Base-by-base conservation (phyloP, 2,797 vertebrate species). In the Oreochromis mossambicus region DNA sequence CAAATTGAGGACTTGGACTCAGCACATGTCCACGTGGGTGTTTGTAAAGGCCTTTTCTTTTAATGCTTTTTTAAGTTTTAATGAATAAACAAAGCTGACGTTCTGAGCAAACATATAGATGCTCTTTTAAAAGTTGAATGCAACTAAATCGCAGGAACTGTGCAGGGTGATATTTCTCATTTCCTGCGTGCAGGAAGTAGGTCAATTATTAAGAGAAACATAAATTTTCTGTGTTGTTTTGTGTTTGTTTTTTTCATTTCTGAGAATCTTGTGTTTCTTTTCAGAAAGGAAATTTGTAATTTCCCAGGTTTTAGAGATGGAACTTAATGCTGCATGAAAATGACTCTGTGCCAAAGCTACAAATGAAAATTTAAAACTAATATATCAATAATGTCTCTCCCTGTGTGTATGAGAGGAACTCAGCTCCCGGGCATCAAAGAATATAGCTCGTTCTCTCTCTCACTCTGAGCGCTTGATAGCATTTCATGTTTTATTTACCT, bases 401-500 rank as follows among this genome's bases (percentile, higher is more conserved):
- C 58, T 82, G 46, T 81, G 68, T 83, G 51, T 89, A 83, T 0
- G 46, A 83, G 63, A 55, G 63, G 34, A 56, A 82, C 88, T 86
- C 75, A 81, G 83, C 76, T 87, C 46, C 48, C 26, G 81, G 83
- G 90, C 83, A 81, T 54, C 17, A 70, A 91, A 79, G 77, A 89
- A 83, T 79, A 73, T 79, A 78, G 81, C 84, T 73, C 83, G 2
- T 0, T 17, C 2, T 17, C 14, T 86, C 82, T 77, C 63, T 84
- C 78, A 83, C 73, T 56, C 36, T 50, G 70, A 81, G 75, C 54
- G 58, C 66, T 66, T 78, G 73, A 90, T 94, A 87, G 51, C 84
- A 81, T 91, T 94, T 92, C 68, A 91, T 87, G 82, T 91, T 94
- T 93, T 90, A 91, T 90, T 90, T 87, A 87, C 83, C 79, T 26